Evolutionary conservation across 2,113 vertebrate genomes (phyloP).

Genomic region (Neodon shergylaensis): DNA sequence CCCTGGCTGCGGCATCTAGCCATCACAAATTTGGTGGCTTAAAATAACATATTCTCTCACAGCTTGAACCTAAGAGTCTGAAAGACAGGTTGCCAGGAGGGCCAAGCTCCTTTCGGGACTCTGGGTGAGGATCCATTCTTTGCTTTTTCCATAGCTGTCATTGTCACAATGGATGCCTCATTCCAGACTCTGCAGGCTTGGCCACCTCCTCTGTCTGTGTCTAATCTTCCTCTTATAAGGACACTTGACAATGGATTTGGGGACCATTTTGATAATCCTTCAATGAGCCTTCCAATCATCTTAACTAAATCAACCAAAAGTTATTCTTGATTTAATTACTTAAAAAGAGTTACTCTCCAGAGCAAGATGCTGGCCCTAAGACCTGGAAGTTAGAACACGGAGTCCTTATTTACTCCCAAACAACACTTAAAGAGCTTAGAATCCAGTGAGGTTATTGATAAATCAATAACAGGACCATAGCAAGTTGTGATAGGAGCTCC

Average conservation of each 20-base stretch:
- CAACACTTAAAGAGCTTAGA: neutral
- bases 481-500: rapidly evolving
- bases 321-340: neutral
- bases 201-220: neutral
- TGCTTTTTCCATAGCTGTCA: neutral
- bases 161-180: rapidly evolving
- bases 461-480: neutral
- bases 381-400: neutral
- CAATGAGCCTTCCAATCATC: neutral
- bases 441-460: neutral
- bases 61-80: neutral
- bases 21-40: neutral
- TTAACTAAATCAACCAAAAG: neutral
- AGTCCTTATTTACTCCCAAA: too few relatives aligned
- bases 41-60: neutral
- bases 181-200: neutral
- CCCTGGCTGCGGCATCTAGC: neutral
- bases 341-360: neutral
- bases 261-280: neutral
- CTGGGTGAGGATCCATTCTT: neutral
- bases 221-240: neutral
- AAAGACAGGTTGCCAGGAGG: too few relatives aligned
- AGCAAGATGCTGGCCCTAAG: neutral
- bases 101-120: neutral
- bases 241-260: neutral